phyloP scores from a whole-genome alignment of 1,140 invertebrate genomes.

The Chironomus striatipennis region DNA sequence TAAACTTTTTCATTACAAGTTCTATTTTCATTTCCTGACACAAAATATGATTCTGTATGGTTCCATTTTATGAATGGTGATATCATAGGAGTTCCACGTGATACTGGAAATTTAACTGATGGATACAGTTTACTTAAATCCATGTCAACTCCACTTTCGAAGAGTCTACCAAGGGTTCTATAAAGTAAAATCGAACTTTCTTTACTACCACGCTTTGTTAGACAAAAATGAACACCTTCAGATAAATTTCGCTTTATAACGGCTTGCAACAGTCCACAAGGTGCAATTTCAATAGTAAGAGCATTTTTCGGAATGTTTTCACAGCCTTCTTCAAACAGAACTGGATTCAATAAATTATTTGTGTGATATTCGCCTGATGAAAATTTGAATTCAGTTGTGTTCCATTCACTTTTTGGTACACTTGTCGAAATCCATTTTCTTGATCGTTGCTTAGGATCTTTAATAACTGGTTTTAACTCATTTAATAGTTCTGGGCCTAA shows the following conservation, averaged over 20 bases:
- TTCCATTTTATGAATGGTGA: too few species aligned
- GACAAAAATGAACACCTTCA: constrained; percentile 56
- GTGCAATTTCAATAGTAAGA: constrained; percentile 85
- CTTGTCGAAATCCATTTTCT: constrained; percentile 85
- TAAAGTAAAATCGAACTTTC: constrained; percentile 61
- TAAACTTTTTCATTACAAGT: constrained; percentile 75
- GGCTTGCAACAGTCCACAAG: constrained; percentile 81
- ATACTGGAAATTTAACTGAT: constrained; percentile 51
- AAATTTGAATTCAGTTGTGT: constrained; percentile 60
- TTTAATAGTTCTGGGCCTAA: constrained; percentile 71
- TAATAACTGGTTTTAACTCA: constrained; percentile 72
- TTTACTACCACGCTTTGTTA: constrained; percentile 61
- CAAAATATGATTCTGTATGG: constrained; percentile 67
- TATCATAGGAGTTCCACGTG: too few species aligned
- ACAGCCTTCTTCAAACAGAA: constrained; percentile 75
- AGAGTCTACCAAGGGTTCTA: too few species aligned
- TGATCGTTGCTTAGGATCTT: constrained; percentile 66
- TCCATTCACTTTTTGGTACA: too few species aligned
- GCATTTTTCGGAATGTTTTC: constrained; percentile 78
- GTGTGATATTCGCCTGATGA: constrained; percentile 91
- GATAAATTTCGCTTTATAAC: constrained; percentile 71
- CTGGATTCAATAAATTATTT: constrained; percentile 86
- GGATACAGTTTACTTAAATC: too few species aligned
- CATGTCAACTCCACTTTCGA: too few species aligned
- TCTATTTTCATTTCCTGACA: constrained; percentile 78